These are phyloP conservation scores for Geodia barretti DNA, from an alignment of 37 sponge, comb jelly and placozoan species.

Conservation along the genomic window DNA sequence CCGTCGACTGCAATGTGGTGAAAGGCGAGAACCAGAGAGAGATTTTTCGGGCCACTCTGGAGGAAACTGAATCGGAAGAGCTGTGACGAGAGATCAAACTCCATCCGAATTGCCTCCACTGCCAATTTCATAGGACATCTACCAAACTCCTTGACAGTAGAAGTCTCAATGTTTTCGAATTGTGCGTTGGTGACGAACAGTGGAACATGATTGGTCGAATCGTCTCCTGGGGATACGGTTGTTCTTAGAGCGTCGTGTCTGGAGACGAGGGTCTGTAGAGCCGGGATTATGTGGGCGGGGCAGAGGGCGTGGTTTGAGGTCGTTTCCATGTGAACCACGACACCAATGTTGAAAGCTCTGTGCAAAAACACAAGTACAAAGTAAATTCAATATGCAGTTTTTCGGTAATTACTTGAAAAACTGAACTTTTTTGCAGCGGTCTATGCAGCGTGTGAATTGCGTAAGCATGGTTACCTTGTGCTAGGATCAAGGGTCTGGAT, in stretches of 20 bases:
- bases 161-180: neutral
- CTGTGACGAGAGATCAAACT: conserved; percentile 1
- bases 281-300: neutral
- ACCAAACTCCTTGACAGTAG: neutral
- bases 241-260: neutral
- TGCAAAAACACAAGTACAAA: neutral
- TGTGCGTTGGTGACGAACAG: neutral
- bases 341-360: conserved; percentile 1
- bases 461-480: conserved; percentile 12
- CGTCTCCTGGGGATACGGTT: neutral
- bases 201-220: no score
- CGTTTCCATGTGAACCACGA: neutral
- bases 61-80: neutral
- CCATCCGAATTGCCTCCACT: neutral
- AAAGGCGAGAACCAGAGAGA: neutral
- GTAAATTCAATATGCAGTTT: no score
- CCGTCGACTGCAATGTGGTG: conserved; percentile 45
- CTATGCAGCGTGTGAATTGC: no score
- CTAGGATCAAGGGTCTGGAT: neutral
- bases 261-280: neutral
- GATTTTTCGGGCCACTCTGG: neutral
- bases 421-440: no score
- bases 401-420: no score
- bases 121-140: no score
- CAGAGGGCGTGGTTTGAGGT: neutral